Base-by-base conservation (phyloP, 37 sponge, comb jelly and placozoan species). In the Tethya wilhelma region DNA sequence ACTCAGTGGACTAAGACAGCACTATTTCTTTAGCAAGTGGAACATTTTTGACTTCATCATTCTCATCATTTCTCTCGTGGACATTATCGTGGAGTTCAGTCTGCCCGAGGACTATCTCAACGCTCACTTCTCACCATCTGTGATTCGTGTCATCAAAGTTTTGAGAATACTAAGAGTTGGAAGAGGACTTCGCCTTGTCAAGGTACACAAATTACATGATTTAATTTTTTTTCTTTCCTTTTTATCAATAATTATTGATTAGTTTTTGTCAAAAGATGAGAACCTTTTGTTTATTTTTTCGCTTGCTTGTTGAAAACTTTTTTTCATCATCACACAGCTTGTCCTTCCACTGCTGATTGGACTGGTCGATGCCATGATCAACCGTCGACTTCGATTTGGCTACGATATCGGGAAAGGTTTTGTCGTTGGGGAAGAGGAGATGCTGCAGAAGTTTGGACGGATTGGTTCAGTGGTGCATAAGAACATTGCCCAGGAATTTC, bases 321-420 rank as follows among this genome's bases (percentile, higher is more conserved):
- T 59, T 37, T 38, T 86, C 38, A 42, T 62, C 44, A 20, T 71
- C 3, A 63, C 67, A 25, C 64, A 96, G 89, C 30, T 85, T 43
- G 17, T 88, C 49, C 59, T 91, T 31, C 89, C 86, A 2, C 64
- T 88, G 44, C 28, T 90, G 23, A 75, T 90, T 12, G 41, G 33
- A 14, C 0, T 91, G 57, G 70, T 96, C 25, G 89, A 85, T 36
- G 45, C 79, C 69, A 68, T 87, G 32, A 79, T 90, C 33, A 80
- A 93, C 71, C 65, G 80, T 1, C 58, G 62, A 6, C 83, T 96
- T 9, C 66, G 78, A 38, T 70, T 90, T 58, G 97, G 97, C 76
- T 96, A 96, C 59, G 94, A 90, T 71, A 83, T 96, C 41, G 97
- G 97, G 11, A 87, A 85, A 44, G 97, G 89, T 1, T 96, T 90